Evolutionary conservation across 2,113 vertebrate genomes (phyloP), one percentile per base, ranked within the genome.

Genomic region (Prionailurus viverrinus): DNA sequence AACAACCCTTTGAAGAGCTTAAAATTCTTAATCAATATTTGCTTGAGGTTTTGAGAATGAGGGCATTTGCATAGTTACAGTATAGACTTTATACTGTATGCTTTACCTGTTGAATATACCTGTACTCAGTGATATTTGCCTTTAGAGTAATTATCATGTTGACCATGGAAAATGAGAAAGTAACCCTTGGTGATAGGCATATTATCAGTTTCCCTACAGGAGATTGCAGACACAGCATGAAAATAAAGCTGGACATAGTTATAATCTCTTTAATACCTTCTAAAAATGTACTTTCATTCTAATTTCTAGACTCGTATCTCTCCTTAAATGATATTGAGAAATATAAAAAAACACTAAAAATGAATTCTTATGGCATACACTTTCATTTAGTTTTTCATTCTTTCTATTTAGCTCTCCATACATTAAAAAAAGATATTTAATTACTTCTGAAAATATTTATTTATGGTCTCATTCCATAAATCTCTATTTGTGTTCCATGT

Each of bases 21-120:
- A 91, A 97, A 91, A 95, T 95, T 97, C 95, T 98, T 97, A 95
- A 98, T 98, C 97, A 98, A 98, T 98, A 98, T 98, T 99, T 98
- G 95, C 97, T 97, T 61, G 85, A 76, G 53, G 36, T 84, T 98
- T 98, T 97, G 48, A 81, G 88, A 74, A 97, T 86, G 90, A 79
- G 97, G 95, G 85, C 88, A 98, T 98, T 98, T 98, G 95, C 98
- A 97, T 97, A 98, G 95, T 95, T 98, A 98, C 94, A 97, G 97
- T 96, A 94, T 96, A 98, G 96, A 98, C 96, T 97, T 98, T 78
- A 96, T 96, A 95, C 15, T 98, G 95, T 98, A 97, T 97, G 81
- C 91, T 97, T 98, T 97, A 86, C 96, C 93, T 98, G 93, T 98
- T 98, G 98, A 98, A 98, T 97, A 79, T 95, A 94, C 98, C 97